Conservation (phyloP, 2,888 invertebrate genomes). For the Drosophila neoperkinsi region DNA sequence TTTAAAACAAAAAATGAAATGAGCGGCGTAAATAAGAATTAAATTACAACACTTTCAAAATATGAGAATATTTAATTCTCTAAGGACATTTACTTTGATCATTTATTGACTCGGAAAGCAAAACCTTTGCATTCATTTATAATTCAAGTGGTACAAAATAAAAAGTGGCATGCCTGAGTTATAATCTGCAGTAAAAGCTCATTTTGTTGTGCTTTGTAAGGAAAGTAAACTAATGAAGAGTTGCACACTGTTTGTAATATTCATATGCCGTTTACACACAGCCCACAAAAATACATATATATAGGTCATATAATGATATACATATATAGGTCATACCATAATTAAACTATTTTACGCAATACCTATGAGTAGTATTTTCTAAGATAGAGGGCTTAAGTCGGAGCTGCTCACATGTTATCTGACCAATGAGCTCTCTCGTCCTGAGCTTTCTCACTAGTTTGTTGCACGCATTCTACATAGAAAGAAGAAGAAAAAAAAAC, state of each 20-base stretch:
- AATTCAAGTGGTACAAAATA: background rate
- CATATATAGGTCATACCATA: background rate
- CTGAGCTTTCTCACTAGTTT: constrained; percentile 2
- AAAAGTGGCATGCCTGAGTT: background rate
- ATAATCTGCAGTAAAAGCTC: background rate
- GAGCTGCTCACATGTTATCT: constrained; percentile 1
- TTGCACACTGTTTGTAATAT: background rate
- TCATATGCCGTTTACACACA: background rate
- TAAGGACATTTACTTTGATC: background rate
- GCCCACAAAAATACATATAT: background rate
- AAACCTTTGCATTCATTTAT: background rate
- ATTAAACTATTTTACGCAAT: background rate
- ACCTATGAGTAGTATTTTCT: background rate
- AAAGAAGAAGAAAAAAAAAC: background rate
- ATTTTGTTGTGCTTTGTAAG: background rate
- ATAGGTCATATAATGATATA: background rate
- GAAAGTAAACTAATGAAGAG: background rate
- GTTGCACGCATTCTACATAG: constrained; percentile 20
- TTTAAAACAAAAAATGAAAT: background rate
- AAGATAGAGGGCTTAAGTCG: background rate
- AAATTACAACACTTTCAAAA: background rate
- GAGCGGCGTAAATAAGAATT: background rate
- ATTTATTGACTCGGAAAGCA: background rate
- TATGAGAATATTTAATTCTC: background rate
- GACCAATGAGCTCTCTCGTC: background rate